Evolutionary conservation across 2,888 invertebrate species (phyloP), one percentile per base, ranked within the genome.

Genomic region (Anthoptus insignis): DNA sequence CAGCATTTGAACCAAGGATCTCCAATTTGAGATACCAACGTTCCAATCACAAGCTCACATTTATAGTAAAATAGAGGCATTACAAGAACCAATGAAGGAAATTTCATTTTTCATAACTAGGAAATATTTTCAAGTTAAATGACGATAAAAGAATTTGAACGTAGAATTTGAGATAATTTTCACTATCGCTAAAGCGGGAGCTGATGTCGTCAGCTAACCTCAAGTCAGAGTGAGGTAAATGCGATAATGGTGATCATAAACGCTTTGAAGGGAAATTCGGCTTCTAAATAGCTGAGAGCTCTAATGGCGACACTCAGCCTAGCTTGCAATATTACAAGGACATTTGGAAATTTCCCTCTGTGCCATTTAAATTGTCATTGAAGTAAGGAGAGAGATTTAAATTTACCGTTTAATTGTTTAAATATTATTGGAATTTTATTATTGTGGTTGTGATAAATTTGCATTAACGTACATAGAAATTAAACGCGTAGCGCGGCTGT

Each of bases 171-270:
- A 14, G 24, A 45, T 45, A 45, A 45, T 45, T 42, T 42, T 22
- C 45, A 21, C 21, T 45, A 45, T 22, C 45, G 9, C 45, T 45
- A 14, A 0, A 42, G 42, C 2, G n/a, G n/a, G 42, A 13, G 45
- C 45, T 45, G 9, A 8, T 27, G 27, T 14, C 27, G 56, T 56
- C 42, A 42, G 56, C 42, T 42, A 56, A 42, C 54, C 49, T 49
- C 54, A 56, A 56, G 42, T 14, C 39, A 19, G 56, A 42, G 37
- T 24, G 54, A 24, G 24, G 56, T 42, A 27, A 39, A 6, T 16
- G 42, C 56, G 56, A 42, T 56, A 56, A 56, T 56, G 37, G 37
- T 37, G 39, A 56, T 56, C 56, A 56, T 27, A 42, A 56, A 32
- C 39, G 56, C 49, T 49, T 42, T 39, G 24, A 56, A 42, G 27